These are phyloP conservation scores for Pedionomus torquatus DNA, from an alignment of 2,113 vertebrate species.

Conservation along the genomic window DNA sequence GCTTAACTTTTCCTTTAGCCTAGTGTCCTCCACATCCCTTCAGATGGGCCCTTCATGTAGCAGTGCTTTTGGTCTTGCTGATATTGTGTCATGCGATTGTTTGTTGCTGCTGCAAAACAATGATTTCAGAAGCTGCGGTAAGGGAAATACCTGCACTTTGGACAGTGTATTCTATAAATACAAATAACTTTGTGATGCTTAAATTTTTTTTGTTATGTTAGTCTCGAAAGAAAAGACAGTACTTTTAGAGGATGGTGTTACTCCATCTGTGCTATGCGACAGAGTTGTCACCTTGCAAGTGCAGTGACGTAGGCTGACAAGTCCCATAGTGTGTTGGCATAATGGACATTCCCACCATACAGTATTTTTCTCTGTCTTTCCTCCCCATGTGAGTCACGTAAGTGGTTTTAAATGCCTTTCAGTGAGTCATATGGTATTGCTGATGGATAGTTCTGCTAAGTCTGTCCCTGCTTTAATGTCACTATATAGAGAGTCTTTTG, in stretches of 20 bases:
- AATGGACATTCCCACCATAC: neutral
- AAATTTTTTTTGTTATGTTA: neutral
- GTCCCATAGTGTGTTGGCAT: neutral
- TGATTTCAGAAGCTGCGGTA: neutral
- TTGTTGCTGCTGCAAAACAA: neutral
- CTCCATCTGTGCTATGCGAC: neutral
- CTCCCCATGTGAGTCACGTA: neutral
- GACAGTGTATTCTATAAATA: neutral
- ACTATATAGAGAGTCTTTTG: neutral
- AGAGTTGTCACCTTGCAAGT: neutral
- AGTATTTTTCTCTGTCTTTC: neutral
- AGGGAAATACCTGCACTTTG: neutral
- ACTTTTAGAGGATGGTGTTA: neutral
- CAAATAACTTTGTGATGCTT: neutral
- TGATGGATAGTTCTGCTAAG: neutral
- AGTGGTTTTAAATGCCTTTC: conserved; percentile 23
- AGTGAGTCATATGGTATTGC: neutral
- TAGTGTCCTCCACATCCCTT: neutral
- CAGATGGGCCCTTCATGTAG: neutral
- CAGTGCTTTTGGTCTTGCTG: neutral
- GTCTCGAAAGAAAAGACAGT: neutral
- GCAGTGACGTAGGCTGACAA: neutral
- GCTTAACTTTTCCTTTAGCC: neutral
- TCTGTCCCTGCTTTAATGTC: neutral
- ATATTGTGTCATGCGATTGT: neutral